These are phyloP conservation scores for Drosophila carrolli DNA, from an alignment of 1,140 invertebrate genomes.

Conservation along the genomic window DNA sequence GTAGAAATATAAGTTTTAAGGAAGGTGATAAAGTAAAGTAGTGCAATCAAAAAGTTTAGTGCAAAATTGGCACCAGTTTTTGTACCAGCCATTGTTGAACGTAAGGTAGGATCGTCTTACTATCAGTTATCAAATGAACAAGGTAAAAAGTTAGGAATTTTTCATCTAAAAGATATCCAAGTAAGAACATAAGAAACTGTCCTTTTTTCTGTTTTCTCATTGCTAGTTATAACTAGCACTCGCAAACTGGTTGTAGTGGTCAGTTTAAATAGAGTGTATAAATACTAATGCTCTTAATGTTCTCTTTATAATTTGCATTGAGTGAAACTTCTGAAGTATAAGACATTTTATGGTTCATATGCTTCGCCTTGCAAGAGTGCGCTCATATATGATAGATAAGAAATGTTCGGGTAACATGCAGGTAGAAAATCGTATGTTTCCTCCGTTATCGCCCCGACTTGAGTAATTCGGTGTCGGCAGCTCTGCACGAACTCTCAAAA, in stretches of 20 bases:
- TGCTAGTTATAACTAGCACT: neutral
- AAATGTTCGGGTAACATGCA: neutral
- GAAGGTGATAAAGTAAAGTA: conserved; percentile 13
- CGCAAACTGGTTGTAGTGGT: neutral
- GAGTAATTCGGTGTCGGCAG: too few relatives aligned
- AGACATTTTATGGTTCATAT: neutral
- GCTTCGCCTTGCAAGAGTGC: neutral
- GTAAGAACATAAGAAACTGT: neutral
- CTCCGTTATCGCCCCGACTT: too few relatives aligned
- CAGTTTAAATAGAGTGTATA: neutral
- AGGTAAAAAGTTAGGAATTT: conserved; percentile 2
- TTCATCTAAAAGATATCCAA: conserved; percentile 5
- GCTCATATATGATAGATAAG: conserved; percentile 1
- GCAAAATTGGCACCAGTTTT: too few relatives aligned
- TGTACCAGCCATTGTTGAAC: conserved; percentile 4
- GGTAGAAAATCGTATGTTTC: too few relatives aligned
- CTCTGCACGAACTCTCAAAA: neutral
- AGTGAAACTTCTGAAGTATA: conserved; percentile 2
- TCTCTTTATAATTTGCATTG: conserved; percentile 1
- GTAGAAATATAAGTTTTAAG: conserved; percentile 5
- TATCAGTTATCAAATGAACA: conserved; percentile 10
- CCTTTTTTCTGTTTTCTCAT: conserved; percentile 4
- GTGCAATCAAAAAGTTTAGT: too few relatives aligned
- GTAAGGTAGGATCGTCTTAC: conserved; percentile 1
- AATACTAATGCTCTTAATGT: conserved; percentile 1